Evolutionary conservation across 2,888 invertebrate genomes (phyloP), one percentile per base, ranked within the genome.

Genomic region (Aphodius sticticus): DNA sequence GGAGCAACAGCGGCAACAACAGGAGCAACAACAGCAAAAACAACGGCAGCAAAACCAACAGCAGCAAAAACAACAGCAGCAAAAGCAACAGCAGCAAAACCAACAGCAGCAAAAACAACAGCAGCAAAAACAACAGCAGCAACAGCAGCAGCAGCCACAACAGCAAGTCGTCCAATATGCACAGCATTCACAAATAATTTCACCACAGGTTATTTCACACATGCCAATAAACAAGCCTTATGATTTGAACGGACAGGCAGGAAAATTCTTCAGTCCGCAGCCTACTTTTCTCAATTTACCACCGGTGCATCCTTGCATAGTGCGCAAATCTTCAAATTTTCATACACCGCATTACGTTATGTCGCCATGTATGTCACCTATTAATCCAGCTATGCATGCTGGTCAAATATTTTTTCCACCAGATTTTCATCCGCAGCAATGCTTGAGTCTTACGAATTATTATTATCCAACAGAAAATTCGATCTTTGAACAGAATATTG

Each of bases 401-500:
- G 82, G 82, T 12, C 83, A 83, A 75, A 74, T 82, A 2, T 84
- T 85, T 76, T 85, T 85, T 69, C 85, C 87, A 7, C 82, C 83
- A 0, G 83, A 84, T 70, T 86, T 86, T 79, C 81, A 84, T 6
- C 83, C 84, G 0, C 79, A 36, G 35, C 79, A 82, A 12, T 78
- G 76, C 69, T 6, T 81, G 71, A 80, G 71, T 26, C 26, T 26
- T 26, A 3, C 26, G 26, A 26, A 26, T 78, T 37, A 76, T 53
- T 81, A 77, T 74, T 35, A 74, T 36, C 35, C 77, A 16, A 9
- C 16, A 14, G 69, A 76, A 16, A 79, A 77, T 76, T 76, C 76
- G 16, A 16, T 75, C 15, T 16, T 79, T 15, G 77, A 77, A 14
- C 75, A 77, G 16, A 76, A 35, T 35, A 37, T 76, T 14, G 76